Base-by-base conservation (phyloP, 2,888 invertebrate species). In the Caenorhabditis sp. region DNA sequence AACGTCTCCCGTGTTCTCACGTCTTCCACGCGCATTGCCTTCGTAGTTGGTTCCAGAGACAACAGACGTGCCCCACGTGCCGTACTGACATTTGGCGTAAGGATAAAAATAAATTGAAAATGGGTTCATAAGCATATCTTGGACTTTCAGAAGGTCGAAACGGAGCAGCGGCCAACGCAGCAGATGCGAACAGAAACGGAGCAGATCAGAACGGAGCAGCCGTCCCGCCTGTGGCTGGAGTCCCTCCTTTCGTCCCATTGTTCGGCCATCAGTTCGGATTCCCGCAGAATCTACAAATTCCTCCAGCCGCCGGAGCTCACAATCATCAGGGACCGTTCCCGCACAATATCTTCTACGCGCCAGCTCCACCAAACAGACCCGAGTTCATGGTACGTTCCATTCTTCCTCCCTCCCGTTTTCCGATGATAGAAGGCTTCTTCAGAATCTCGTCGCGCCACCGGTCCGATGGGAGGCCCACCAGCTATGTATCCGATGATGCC, bases 1-100 rank as follows among this genome's bases (percentile, higher is more conserved):
- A 99, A 91, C 98, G 97, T 89, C 91, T 99, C 80, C 98, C 99
- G 0, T 99, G 99, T 91, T 96, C 96, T 90, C 99, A 99, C 90
- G 98, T 99, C 88, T 99, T 99, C 92, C 99, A 99, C 91, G 95
- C 96, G 48, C 94, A 95, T 62, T 99, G 99, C 90, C 92, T 99
- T 63, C 93, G 98, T 53, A 95, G 96, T 39, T 99, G 99, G 99
- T 99, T 99, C 91, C 99, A 99, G 75, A 93, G 99, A 8, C 99
- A 99, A 90, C 99, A 99, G 91, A 99, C 99, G 4, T 99, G 99
- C 89, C 99, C 99, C 0, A 99, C 99, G 4, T 99, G 99, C 90
- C 59, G 87, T 48, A 86, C 85, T n/a, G 85, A 87, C 59, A 85
- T 87, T 65, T 79, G 70, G 48, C 71, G 80, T 73, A 32, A 37